Evolutionary conservation across 2,113 vertebrate species (phyloP), one percentile per base, ranked within the genome.

Genomic region (Alectura lathami): DNA sequence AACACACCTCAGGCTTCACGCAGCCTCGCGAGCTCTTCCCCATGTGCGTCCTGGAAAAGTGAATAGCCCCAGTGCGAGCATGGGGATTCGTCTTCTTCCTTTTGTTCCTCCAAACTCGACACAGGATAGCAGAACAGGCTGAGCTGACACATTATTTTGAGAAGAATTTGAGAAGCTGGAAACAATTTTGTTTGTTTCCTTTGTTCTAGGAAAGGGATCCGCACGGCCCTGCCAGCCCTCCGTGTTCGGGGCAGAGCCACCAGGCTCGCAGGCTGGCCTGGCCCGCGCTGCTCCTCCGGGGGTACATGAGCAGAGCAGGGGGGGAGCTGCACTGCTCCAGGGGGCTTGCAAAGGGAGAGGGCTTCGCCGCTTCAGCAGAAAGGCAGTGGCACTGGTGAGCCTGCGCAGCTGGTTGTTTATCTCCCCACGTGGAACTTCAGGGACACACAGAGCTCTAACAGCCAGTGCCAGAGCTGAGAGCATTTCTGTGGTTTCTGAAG

Each of bases 121-220:
- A 4, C 50, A 36, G 90, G 45, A 22, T 6, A 70, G 50, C 62
- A 48, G 51, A 11, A 11, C 54, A 22, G 56, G 9, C 29, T 2
- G 13, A 56, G 51, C 73, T 22, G 42, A 56, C 17, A 14, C 34
- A 4, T 27, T 84, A 51, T 56, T 79, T 29, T 45, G 68, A 83
- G 87, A 83, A 83, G 90, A 75, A 75, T 38, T 64, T 38, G 89
- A 69, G 67, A 48, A 83, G 86, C 83, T 95, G 87, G 83, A 93
- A 81, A n/a, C 66, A 27, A 67, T 70, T 80, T 69, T 83, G 38
- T 69, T 79, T 69, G 45, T 76, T 88, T 67, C 74, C 83, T 87
- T 84, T 76, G 83, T 66, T 75, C 73, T 70, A 54, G 83, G 73
- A 87, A 76, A 78, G 34, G 59, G 77, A 74, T 64, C 38, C 36